These are phyloP conservation scores for Ptychochromis oligacanthus DNA, from an alignment of 2,113 vertebrate genomes.

Conservation along the genomic window DNA sequence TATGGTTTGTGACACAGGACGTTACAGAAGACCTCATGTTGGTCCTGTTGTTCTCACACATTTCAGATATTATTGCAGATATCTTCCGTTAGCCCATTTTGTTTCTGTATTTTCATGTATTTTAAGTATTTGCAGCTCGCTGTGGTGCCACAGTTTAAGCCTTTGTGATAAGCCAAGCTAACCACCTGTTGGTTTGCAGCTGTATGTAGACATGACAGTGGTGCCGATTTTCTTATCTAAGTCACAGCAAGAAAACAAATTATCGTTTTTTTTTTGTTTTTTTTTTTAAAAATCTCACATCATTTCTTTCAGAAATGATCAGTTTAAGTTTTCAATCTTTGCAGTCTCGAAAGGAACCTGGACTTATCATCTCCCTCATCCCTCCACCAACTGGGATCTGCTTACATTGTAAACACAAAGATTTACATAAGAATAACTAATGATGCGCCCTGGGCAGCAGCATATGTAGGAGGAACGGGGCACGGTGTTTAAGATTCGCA, in stretches of 20 bases:
- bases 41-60: background rate
- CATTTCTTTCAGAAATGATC: background rate
- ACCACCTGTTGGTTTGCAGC: background rate
- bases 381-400: conserved; percentile 18
- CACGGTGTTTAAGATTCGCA: conserved; percentile 47
- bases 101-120: background rate
- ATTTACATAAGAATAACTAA: conserved; percentile 64
- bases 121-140: background rate
- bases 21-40: background rate
- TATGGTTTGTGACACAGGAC: background rate
- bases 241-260: background rate
- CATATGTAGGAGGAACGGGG: conserved; percentile 56
- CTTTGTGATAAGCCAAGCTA: background rate
- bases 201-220: background rate
- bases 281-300: background rate
- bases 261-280: background rate
- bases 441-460: conserved; percentile 55
- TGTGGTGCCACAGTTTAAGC: background rate
- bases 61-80: background rate
- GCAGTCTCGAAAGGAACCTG: background rate
- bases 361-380: conserved; percentile 25
- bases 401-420: conserved; percentile 67
- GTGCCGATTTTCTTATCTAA: background rate
- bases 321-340: conserved; percentile 13
- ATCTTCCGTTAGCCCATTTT: background rate